Conservation (phyloP, 92 coral and sea anemone genomes). For the Zoanthus gigantus region DNA sequence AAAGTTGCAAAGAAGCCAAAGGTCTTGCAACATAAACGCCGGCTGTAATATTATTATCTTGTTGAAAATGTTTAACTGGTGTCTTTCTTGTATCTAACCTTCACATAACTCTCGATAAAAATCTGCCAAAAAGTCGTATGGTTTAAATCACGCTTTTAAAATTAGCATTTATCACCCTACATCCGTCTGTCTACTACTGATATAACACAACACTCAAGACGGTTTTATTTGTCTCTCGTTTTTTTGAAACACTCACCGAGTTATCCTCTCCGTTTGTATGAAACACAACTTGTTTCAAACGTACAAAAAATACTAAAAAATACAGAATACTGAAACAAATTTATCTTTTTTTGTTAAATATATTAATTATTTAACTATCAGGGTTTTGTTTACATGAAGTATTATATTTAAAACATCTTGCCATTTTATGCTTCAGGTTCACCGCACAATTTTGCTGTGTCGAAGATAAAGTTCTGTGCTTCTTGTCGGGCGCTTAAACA, state of each 20-base stretch:
- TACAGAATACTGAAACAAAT: conserved; percentile 10
- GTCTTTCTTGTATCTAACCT: conserved; percentile 6
- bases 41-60: not conserved
- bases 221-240: not conserved
- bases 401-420: not conserved
- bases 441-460: not conserved
- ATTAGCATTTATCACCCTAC: conserved; percentile 20
- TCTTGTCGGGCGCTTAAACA: not conserved
- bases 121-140: conserved; percentile 35
- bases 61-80: not conserved
- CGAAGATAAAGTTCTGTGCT: not conserved
- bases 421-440: not conserved
- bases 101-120: not conserved
- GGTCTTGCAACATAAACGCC: not conserved
- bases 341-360: conserved; percentile 4
- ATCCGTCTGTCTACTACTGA: conserved; percentile 25
- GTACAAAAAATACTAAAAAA: not conserved
- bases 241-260: conserved; percentile 9
- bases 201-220: conserved; percentile 16
- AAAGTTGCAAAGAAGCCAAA: conserved; percentile 2
- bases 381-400: not conserved
- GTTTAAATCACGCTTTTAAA: conserved; percentile 24
- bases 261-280: not conserved
- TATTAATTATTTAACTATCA: conserved; percentile 1
- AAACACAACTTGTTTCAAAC: conserved; percentile 3